Conservation (phyloP, 2,888 invertebrate genomes). For the Siphonodentalium dalli region DNA sequence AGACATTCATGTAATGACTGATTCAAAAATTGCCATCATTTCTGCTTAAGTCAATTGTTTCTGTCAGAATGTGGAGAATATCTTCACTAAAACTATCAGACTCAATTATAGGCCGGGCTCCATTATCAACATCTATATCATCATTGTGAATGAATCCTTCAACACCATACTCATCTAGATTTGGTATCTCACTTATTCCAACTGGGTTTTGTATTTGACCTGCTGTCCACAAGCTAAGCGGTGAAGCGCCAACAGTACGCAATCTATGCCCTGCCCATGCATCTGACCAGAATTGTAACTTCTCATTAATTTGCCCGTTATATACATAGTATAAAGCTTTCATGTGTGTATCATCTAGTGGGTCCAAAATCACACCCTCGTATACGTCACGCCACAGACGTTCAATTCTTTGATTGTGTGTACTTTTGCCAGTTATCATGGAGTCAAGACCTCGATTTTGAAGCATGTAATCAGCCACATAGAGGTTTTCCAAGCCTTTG, state of each 20-base stretch:
- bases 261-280: conserved; percentile 9
- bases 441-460: background rate
- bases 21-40: no score
- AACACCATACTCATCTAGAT: background rate
- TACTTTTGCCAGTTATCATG: conserved; percentile 8
- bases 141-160: background rate
- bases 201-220: background rate
- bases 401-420: conserved; percentile 11
- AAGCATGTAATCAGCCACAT: conserved; percentile 9
- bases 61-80: no score
- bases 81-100: no score
- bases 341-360: background rate
- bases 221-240: background rate
- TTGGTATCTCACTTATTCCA: background rate
- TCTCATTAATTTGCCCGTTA: background rate
- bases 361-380: conserved; percentile 5
- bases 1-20: no score
- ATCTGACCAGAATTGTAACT: background rate
- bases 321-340: background rate
- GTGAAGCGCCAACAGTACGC: background rate
- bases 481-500: conserved; percentile 6
- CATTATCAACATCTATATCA: background rate
- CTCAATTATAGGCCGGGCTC: background rate
- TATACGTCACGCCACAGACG: conserved; percentile 6
- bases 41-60: no score